Base-by-base conservation (phyloP, 2,797 vertebrate species). In the Urophycis tenuis region DNA sequence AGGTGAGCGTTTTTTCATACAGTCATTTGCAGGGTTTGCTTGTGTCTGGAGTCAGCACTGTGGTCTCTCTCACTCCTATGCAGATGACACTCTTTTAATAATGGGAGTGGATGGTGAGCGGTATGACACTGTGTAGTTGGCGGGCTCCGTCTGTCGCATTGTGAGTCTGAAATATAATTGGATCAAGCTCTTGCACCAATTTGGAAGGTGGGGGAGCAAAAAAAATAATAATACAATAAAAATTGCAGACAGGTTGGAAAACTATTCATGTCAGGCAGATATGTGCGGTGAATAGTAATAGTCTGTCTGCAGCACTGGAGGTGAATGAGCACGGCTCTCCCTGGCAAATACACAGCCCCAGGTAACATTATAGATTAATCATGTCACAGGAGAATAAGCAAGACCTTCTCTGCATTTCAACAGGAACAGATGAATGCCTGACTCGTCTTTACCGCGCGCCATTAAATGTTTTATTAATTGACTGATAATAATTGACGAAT, bases 341-440 rank as follows among this genome's bases (percentile, higher is more conserved):
- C 76, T 82, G 84, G 85, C 88, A 91, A 89, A 91, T 82, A 91
- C 88, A 91, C 84, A 90, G 88, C 90, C 90, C 69, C 82, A 85
- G 87, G 91, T 89, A 91, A 91, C 88, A 91, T 91, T 91, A 92
- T 86, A 90, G 88, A 91, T 91, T 90, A 88, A 92, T 90, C 84
- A 85, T 89, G 89, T 91, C 91, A 89, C 87, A 88, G 86, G 84
- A 87, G 88, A 87, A 88, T 78, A 86, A 87, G 84, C 77, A 86
- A 87, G 82, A 81, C 87, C 78, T 76, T 79, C 78, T 78, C 81
- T 79, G 88, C 85, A 91, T 90, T 84, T 81, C 87, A 90, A 89
- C 87, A 70, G 67, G 85, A 86, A 79, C 22, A 25, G 12, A 49
- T 64, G 77, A 86, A 88, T 81, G 84, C 81, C 87, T 88, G 86